Evolutionary conservation across 2,797 vertebrate species (phyloP).

Genomic region (Acanthis flammea): DNA sequence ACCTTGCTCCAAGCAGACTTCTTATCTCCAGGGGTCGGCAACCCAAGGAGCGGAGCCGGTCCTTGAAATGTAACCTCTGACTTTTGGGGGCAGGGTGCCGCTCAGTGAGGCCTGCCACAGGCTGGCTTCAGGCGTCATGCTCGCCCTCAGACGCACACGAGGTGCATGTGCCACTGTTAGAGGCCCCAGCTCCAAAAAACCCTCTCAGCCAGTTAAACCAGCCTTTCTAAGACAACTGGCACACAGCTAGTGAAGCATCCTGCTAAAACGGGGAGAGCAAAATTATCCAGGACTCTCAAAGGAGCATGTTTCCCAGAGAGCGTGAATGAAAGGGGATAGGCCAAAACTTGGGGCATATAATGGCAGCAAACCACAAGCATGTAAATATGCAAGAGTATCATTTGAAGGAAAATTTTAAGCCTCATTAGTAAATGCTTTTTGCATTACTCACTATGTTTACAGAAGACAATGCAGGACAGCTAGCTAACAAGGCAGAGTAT

Average conservation of each 20-base stretch:
- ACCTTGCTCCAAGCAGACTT: conserved; percentile 70
- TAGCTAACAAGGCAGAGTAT: neutral
- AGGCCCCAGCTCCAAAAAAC: neutral
- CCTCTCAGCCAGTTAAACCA: neutral
- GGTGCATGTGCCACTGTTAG: neutral
- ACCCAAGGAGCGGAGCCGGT: neutral
- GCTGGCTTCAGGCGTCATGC: neutral
- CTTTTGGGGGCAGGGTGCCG: neutral
- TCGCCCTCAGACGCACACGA: neutral
- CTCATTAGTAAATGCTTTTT: conserved; percentile 37
- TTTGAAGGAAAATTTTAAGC: conserved; percentile 18
- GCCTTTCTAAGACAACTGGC: neutral
- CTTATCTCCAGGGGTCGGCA: conserved; percentile 39
- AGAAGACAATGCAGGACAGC: conserved; percentile 8
- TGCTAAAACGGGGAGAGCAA: neutral
- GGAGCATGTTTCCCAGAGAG: neutral
- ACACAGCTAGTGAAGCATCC: neutral
- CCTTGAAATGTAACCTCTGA: conserved; percentile 55
- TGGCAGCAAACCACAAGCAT: conserved; percentile 28
- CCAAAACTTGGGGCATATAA: neutral
- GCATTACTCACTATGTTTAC: neutral
- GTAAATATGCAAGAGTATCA: neutral
- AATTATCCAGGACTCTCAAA: neutral
- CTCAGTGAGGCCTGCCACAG: neutral
- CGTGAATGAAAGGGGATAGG: neutral